Conservation (phyloP, 2,797 vertebrate genomes). For the Caiman crocodilus region DNA sequence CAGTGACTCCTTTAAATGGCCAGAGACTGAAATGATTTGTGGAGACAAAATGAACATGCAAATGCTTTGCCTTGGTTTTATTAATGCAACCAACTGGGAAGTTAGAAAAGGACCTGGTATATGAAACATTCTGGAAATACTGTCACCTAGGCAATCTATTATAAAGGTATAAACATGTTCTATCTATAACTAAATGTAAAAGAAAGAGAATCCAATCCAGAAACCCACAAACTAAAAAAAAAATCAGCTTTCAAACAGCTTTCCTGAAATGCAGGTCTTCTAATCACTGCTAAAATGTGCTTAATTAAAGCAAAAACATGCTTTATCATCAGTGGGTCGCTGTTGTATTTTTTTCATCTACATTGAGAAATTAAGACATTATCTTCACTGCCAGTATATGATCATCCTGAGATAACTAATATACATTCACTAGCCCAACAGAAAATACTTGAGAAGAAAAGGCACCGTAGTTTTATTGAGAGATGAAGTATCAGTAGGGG, state of each 20-base stretch:
- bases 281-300: not conserved
- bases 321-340: not conserved
- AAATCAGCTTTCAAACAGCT: conserved; percentile 4
- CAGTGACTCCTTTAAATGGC: not conserved
- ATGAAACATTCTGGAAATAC: conserved; percentile 7
- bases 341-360: not conserved
- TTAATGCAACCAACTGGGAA: not conserved
- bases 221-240: not conserved
- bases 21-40: conserved; percentile 1
- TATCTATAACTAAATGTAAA: conserved; percentile 18
- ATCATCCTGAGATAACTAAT: not conserved
- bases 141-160: not conserved
- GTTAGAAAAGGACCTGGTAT: not conserved
- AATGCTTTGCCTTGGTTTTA: not conserved
- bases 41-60: not conserved
- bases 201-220: not conserved
- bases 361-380: not conserved
- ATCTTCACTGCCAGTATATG: too few species aligned
- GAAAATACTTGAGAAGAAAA: not conserved
- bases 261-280: conserved; percentile 3
- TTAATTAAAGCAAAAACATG: not conserved
- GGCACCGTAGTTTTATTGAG: not conserved
- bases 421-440: not conserved
- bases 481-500: not conserved
- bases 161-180: conserved; percentile 21